phyloP scores from a whole-genome alignment of 1,140 invertebrate species.

The Cydia strobilella region DNA sequence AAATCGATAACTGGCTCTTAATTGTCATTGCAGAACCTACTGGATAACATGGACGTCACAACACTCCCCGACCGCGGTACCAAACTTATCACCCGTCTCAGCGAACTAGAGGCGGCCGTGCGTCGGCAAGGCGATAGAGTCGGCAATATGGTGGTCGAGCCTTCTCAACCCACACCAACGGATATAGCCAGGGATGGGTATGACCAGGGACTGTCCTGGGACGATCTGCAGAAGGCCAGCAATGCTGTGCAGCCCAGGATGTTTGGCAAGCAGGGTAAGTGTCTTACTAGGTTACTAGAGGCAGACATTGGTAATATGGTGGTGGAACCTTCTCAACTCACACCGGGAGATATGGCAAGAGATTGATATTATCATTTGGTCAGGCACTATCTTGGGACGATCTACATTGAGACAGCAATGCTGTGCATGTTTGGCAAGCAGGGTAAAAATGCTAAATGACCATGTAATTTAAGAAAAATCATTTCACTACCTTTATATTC shows the following conservation, averaged over 20 bases:
- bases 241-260: constrained; percentile 78
- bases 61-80: constrained; percentile 80
- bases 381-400: too few relatives aligned
- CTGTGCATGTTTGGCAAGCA: too few relatives aligned
- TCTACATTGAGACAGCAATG: too few relatives aligned
- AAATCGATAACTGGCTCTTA: too few relatives aligned
- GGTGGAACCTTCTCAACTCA: too few relatives aligned
- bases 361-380: too few relatives aligned
- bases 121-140: constrained; percentile 68
- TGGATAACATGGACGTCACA: constrained; percentile 74
- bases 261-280: constrained; percentile 78
- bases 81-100: constrained; percentile 70
- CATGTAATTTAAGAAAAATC: too few relatives aligned
- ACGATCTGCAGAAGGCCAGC: constrained; percentile 76
- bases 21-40: constrained; percentile 65
- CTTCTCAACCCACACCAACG: constrained; percentile 47
- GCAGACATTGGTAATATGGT: too few relatives aligned
- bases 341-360: too few relatives aligned
- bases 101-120: constrained; percentile 64
- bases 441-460: too few relatives aligned
- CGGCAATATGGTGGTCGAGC: constrained; percentile 69
- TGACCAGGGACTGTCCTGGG: constrained; percentile 66
- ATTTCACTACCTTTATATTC: too few relatives aligned
- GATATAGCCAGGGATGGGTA: constrained; percentile 53
- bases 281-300: too few relatives aligned